Base-by-base conservation (phyloP, 2,888 invertebrate species). In the Drosophila emarginata region DNA sequence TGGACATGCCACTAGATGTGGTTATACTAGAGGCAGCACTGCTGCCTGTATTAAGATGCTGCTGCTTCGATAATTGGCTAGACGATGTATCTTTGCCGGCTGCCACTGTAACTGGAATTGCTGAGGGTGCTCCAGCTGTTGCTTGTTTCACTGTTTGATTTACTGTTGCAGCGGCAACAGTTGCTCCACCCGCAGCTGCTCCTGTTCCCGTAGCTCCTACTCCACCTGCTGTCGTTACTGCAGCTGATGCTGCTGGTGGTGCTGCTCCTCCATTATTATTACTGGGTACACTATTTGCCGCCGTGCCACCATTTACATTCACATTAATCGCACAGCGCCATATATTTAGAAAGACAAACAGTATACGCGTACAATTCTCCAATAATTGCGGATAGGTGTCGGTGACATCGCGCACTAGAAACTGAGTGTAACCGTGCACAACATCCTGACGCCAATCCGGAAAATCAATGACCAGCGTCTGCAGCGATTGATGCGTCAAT, bases 381-480 rank as follows among this genome's bases (percentile, higher is more conserved):
- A 99, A 94, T 57, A 99, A 84, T 80, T 92, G 92, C 79, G 91
- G 91, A 89, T 91, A 92, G 77, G 92, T 92, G 87, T 92, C 92
- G 80, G 91, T 89, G 39, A 99, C 97, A 92, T 99, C 99, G 88
- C 97, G 95, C 50, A 97, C 96, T 45, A 99, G 94, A 92, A 99
- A 99, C 92, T 98, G 97, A 0, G 98, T 97, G 91, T 98, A 97
- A 4, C 98, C 97, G 93, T 95, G 94, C 56, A 99, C 94, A 28
- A 99, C 98, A 90, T 99, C 98, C 90, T 98, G 98, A 79, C 99
- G 93, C 99, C 99, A 99, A 88, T 98, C 97, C 18, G 98, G 96
- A 91, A 99, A 99, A 92, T 99, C 99, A 40, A 97, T 94, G 26
- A 99, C 97, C 28, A 99, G 93, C 54, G 98, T 99, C 92, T 99